Percentiles rank a stretch among this genome's conserved stretches.
phyloP scores from a whole-genome alignment of 2,113 vertebrate genomes.

The Pelusios castaneus region DNA sequence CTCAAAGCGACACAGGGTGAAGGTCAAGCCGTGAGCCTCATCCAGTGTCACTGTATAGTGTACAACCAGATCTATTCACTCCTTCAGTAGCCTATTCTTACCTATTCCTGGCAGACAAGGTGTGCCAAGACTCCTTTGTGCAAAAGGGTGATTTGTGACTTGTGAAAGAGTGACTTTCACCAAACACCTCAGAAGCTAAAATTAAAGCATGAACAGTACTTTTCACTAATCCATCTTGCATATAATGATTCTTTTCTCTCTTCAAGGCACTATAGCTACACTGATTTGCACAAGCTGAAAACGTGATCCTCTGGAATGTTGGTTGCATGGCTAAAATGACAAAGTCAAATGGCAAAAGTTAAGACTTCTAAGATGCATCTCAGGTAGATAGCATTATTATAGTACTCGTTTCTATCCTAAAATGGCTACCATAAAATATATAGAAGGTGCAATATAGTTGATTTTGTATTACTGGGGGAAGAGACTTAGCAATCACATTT shows the following conservation, averaged over 20 bases:
- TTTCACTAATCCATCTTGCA: neutral
- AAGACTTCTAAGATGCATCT: neutral
- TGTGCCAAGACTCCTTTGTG: neutral
- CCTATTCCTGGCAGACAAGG: neutral
- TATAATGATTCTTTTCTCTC: neutral
- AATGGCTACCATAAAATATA: neutral
- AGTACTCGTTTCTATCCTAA: neutral
- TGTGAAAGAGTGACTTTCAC: neutral
- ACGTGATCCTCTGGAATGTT: neutral
- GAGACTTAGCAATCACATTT: neutral
- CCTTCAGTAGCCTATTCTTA: neutral
- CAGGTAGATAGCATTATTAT: neutral
- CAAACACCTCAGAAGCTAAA: neutral
- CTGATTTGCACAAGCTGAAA: neutral
- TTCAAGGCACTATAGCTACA: neutral
- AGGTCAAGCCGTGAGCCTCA: neutral
- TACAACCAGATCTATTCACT: neutral
- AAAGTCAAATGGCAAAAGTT: neutral
- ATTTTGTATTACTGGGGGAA: neutral
- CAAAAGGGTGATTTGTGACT: neutral
- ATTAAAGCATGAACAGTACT: neutral
- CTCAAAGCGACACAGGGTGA: neutral
- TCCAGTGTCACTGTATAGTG: rapidly evolving
- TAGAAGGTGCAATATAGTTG: neutral
- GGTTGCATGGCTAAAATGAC: neutral